phyloP scores from a whole-genome alignment of 2,888 invertebrate species.

The Xestia sexstrigata region DNA sequence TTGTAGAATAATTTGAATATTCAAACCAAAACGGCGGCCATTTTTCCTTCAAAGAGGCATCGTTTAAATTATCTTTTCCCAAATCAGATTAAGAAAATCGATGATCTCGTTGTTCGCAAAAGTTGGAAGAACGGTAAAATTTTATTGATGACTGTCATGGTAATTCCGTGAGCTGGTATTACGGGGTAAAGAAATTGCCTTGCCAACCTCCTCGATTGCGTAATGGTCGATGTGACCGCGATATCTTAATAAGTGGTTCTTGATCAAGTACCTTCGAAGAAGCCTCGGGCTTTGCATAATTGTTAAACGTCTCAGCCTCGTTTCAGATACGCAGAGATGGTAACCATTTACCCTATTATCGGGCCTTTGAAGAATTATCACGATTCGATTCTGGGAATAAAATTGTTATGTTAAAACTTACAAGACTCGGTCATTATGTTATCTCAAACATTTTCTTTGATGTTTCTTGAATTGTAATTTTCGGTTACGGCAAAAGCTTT shows the following conservation, averaged over 20 bases:
- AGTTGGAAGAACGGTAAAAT: conserved; percentile 81
- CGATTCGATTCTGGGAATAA: conserved; percentile 60
- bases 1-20: conserved; percentile 48
- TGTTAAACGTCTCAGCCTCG: conserved; percentile 78
- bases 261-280: conserved; percentile 83
- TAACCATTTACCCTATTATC: conserved; percentile 67
- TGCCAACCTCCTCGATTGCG: conserved; percentile 76
- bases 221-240: conserved; percentile 87
- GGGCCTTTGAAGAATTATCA: conserved; percentile 62
- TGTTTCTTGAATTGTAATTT: conserved; percentile 45
- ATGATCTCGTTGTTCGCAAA: conserved; percentile 80
- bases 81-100: conserved; percentile 79
- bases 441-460: conserved; percentile 56
- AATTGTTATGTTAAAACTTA: conserved; percentile 61
- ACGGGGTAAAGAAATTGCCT: conserved; percentile 79
- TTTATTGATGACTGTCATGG: conserved; percentile 85
- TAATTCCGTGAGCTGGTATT: conserved; percentile 75
- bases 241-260: conserved; percentile 89
- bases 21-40: conserved; percentile 1
- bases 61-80: conserved; percentile 55
- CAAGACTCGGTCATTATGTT: conserved; percentile 55
- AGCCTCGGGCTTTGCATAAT: conserved; percentile 85
- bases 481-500: conserved; percentile 31
- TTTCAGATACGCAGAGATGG: conserved; percentile 65
- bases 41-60: conserved; percentile 32